Percentiles rank a stretch among this genome's conserved stretches.
These are phyloP conservation scores for Isurus oxyrinchus DNA, from an alignment of 2,113 vertebrate genomes.

Conservation along the genomic window DNA sequence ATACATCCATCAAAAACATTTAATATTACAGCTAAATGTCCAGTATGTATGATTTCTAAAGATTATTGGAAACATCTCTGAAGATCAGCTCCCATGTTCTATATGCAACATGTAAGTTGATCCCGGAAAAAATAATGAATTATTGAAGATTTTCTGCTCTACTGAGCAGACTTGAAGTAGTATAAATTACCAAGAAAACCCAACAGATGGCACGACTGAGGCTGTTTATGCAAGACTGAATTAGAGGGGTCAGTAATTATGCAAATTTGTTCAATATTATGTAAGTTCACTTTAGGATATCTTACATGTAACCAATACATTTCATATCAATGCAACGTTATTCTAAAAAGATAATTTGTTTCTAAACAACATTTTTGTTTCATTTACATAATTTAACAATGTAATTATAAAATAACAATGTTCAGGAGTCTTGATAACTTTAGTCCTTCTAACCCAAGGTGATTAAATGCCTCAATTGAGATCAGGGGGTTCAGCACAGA, in stretches of 20 bases:
- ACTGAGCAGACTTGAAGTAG: background rate
- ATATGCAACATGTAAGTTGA: background rate
- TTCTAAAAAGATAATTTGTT: background rate
- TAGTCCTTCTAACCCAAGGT: background rate
- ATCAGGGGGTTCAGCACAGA: background rate
- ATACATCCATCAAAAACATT: background rate
- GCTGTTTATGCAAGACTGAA: background rate
- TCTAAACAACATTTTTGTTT: background rate
- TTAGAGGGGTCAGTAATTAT: background rate
- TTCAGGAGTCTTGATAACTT: background rate
- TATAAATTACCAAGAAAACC: background rate
- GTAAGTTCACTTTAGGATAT: background rate
- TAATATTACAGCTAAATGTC: background rate
- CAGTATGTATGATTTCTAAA: background rate
- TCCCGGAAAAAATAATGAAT: background rate
- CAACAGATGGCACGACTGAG: background rate
- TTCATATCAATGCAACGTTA: background rate
- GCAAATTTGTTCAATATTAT: background rate
- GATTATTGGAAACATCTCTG: background rate
- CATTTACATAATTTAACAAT: background rate
- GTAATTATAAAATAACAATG: background rate
- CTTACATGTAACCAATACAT: background rate
- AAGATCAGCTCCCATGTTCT: background rate
- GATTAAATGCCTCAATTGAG: background rate
- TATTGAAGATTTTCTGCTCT: background rate